phyloP scores from a whole-genome alignment of 1,140 invertebrate species.

The Drosophila novamexicana region DNA sequence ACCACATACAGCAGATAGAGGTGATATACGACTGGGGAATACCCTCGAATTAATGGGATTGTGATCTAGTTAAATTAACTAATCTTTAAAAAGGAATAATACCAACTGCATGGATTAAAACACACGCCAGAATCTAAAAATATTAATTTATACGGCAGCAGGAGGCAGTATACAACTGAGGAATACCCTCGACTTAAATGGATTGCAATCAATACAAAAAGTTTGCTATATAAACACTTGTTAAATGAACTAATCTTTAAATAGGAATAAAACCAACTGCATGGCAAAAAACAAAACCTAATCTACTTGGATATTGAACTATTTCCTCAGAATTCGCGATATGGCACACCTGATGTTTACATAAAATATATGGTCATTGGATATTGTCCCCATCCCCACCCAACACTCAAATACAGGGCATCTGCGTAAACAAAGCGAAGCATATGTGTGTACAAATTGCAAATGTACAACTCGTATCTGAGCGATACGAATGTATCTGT shows the following conservation, averaged over 20 bases:
- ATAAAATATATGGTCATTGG: too few species aligned
- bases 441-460: slow-evolving; percentile 8
- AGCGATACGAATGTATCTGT: slow-evolving; percentile 11
- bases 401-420: slow-evolving; percentile 4
- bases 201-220: not conserved
- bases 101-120: not conserved
- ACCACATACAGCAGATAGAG: not conserved
- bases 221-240: not conserved
- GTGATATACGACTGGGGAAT: slow-evolving; percentile 6
- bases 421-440: not conserved
- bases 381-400: not conserved
- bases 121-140: not conserved
- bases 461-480: slow-evolving; percentile 26
- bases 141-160: not conserved
- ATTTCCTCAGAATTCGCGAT: not conserved
- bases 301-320: not conserved
- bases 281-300: not conserved
- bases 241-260: too few species aligned
- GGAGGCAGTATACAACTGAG: not conserved
- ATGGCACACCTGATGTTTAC: not conserved
- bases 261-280: not conserved
- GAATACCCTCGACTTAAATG: not conserved
- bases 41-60: slow-evolving; percentile 5
- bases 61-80: not conserved
- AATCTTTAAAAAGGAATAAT: not conserved